Conservation (phyloP, 2,888 invertebrate genomes). For the Pecten maximus region DNA sequence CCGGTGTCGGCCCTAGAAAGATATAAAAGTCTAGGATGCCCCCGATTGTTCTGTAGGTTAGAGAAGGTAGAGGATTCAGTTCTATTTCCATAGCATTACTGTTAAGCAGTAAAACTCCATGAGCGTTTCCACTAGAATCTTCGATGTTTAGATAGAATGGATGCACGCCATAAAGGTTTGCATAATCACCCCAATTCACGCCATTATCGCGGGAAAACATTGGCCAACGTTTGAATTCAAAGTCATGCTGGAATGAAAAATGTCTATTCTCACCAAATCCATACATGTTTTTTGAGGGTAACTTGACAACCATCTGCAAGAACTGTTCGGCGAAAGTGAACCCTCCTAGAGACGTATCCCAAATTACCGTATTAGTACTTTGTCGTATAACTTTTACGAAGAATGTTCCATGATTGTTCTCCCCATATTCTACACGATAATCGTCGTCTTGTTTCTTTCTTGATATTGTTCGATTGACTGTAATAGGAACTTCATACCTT, state of each 20-base stretch:
- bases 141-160: conserved; percentile 91
- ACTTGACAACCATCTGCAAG: conserved; percentile 81
- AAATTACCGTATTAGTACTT: conserved; percentile 59
- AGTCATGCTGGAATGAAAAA: conserved; percentile 78
- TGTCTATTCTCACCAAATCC: conserved; percentile 83
- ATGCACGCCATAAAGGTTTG: conserved; percentile 91
- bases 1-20: conserved; percentile 89
- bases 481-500: conserved; percentile 65
- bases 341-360: conserved; percentile 76
- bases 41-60: conserved; percentile 92
- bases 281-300: conserved; percentile 82
- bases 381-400: conserved; percentile 55
- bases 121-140: conserved; percentile 84
- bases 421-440: conserved; percentile 52
- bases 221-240: conserved; percentile 80
- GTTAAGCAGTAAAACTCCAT: conserved; percentile 91
- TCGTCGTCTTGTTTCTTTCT: conserved; percentile 37
- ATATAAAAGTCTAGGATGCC: conserved; percentile 92
- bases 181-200: conserved; percentile 64
- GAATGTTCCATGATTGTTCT: conserved; percentile 49
- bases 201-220: conserved; percentile 81
- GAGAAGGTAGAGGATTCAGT: conserved; percentile 86
- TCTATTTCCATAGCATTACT: conserved; percentile 87
- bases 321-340: conserved; percentile 83
- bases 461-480: conserved; percentile 43